These are phyloP conservation scores for Linnaemya tessellans DNA, from an alignment of 2,888 invertebrate genomes.

Conservation along the genomic window DNA sequence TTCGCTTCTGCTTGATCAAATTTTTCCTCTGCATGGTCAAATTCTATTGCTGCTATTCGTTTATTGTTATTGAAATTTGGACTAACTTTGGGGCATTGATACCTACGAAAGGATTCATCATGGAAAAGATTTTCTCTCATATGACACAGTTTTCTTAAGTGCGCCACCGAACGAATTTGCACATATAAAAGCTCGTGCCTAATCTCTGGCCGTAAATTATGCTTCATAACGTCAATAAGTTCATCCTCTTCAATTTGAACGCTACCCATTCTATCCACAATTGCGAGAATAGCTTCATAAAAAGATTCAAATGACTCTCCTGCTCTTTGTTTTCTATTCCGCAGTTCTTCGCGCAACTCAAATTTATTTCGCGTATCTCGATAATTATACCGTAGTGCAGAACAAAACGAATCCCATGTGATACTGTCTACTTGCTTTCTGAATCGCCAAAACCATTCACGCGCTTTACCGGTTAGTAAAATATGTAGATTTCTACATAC, in stretches of 20 bases:
- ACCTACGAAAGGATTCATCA: background rate
- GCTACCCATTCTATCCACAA: background rate
- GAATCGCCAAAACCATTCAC: slow-evolving; percentile 26
- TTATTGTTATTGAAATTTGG: background rate
- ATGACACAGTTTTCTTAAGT: slow-evolving; percentile 2
- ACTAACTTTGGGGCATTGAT: background rate
- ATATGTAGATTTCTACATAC: background rate
- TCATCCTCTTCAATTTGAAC: background rate
- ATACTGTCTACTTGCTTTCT: background rate
- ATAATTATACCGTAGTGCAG: background rate
- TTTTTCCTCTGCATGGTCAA: background rate
- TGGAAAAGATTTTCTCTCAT: slow-evolving; percentile 17
- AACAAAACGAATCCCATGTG: slow-evolving; percentile 13
- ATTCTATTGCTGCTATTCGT: background rate
- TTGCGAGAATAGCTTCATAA: slow-evolving; percentile 8
- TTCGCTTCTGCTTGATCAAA: background rate
- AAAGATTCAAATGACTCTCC: slow-evolving; percentile 15
- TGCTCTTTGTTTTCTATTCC: slow-evolving; percentile 5
- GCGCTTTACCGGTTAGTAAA: background rate
- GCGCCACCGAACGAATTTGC: background rate
- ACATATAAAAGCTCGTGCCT: slow-evolving; percentile 26
- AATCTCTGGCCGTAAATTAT: slow-evolving; percentile 6
- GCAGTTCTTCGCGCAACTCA: slow-evolving; percentile 15
- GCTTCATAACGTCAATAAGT: slow-evolving; percentile 4
- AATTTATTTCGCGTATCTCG: slow-evolving; percentile 7